Evolutionary conservation across 2,888 invertebrate genomes (phyloP), one percentile per base, ranked within the genome.

Genomic region (Amphiduros pacificus): DNA sequence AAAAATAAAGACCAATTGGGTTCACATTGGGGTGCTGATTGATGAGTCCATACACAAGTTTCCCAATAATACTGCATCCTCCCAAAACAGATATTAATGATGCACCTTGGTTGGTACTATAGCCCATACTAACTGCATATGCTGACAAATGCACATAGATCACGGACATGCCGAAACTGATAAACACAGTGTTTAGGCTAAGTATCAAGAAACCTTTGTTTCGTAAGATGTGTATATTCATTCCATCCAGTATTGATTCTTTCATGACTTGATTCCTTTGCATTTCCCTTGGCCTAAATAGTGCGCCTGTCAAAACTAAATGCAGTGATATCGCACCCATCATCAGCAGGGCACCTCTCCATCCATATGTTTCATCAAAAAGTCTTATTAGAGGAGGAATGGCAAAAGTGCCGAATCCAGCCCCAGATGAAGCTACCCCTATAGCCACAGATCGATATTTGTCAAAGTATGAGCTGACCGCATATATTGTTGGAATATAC

Each of bases 351-450:
- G 72, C 68, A 4, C 71, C 70, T 32, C 66, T 57, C 73, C 72
- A 73, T 54, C 71, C 71, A 55, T 65, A 75, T 6, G n/a, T 27
- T 29, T 71, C 61, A n/a, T 66, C 68, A 9, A 74, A 54, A 44
- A 48, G 56, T 3, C 72, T 65, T 22, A 73, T 73, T 11, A 75
- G 6, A 0, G 71, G 68, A 1, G 75, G 75, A 36, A 67, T 72
- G 2, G 70, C 26, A 50, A 74, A 70, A 50, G 71, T 71, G 1
- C 75, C 75, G 51, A 74, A 52, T 9, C 74, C 74, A 4, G 68
- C 66, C 3, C 75, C 75, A 5, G 73, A 69, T 6, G 69, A 69
- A 0, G 74, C 71, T 6, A 75, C 65, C 1, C 74, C 75, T 0
- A 71, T 63, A 5, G 75, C 75, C 0, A 74, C 48, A 14, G 69